Conservation (phyloP, 2,113 vertebrate genomes). For the Xenus cinereus region DNA sequence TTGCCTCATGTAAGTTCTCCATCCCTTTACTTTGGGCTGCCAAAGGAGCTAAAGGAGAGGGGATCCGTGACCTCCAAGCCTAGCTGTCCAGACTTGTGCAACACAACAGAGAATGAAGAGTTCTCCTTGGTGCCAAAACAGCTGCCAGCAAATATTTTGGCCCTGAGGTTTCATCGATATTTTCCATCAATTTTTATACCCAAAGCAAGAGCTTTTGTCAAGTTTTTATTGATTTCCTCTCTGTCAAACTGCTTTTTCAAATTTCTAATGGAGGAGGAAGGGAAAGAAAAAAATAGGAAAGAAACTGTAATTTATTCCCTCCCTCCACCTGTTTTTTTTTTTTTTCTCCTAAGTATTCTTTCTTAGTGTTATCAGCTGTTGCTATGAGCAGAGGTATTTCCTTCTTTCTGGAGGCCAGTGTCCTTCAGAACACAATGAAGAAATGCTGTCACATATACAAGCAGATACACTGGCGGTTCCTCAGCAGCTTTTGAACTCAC, state of each 20-base stretch:
- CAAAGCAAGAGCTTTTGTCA: background rate
- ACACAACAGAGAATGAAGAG: background rate
- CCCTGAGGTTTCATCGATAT: background rate
- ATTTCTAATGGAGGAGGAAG: background rate
- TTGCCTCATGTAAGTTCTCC: background rate
- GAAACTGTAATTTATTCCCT: background rate
- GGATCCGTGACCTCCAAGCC: background rate
- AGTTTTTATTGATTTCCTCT: background rate
- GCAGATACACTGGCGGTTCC: background rate
- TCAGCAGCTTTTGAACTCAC: background rate
- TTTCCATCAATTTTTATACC: constrained; percentile 12
- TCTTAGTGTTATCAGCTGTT: background rate
- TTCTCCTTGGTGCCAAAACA: background rate
- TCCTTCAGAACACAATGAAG: background rate
- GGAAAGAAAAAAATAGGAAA: background rate
- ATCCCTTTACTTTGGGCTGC: background rate
- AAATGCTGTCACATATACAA: background rate
- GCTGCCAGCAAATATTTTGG: background rate
- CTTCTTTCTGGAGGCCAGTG: background rate
- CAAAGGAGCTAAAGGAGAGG: background rate
- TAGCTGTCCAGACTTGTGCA: background rate
- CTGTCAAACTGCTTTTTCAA: background rate
- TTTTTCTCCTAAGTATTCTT: background rate
- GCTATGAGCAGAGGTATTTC: background rate
- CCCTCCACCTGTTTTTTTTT: background rate